Conservation (phyloP, 2,113 vertebrate species). For the Petrocephalus zakoni region DNA sequence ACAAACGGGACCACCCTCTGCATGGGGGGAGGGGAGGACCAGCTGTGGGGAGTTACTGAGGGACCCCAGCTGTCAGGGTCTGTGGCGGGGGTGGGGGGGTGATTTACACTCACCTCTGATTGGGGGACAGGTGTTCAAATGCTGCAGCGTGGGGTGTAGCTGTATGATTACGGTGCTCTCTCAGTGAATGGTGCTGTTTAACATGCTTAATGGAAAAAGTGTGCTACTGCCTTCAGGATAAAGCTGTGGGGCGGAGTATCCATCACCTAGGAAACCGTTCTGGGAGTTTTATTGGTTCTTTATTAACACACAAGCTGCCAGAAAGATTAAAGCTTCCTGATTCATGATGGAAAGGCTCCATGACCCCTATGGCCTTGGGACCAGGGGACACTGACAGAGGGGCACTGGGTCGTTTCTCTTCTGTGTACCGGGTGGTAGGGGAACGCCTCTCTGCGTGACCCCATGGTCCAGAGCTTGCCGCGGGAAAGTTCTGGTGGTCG, state of each 20-base stretch:
- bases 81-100: not conserved
- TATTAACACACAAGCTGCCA: constrained; percentile 13
- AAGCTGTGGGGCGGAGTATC: not conserved
- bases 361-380: constrained; percentile 26
- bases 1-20: not conserved
- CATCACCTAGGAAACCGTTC: not conserved
- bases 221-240: not conserved
- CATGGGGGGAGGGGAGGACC: not conserved
- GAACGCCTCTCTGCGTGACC: constrained; percentile 5
- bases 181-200: not conserved
- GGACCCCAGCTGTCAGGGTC: constrained; percentile 26
- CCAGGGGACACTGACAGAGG: constrained; percentile 23
- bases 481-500: not conserved
- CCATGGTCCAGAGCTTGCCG: constrained; percentile 7
- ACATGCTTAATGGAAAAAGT: not conserved
- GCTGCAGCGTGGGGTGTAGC: not conserved
- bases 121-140: not conserved
- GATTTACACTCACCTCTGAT: constrained; percentile 7
- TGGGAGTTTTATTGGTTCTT: constrained; percentile 24
- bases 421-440: not conserved
- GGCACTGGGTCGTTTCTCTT: not conserved
- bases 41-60: constrained; percentile 19
- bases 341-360: constrained; percentile 3
- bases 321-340: constrained; percentile 18
- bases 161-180: not conserved